These are phyloP conservation scores for Cavia porcellus DNA, from an alignment of 2,113 vertebrate species.

Conservation along the genomic window DNA sequence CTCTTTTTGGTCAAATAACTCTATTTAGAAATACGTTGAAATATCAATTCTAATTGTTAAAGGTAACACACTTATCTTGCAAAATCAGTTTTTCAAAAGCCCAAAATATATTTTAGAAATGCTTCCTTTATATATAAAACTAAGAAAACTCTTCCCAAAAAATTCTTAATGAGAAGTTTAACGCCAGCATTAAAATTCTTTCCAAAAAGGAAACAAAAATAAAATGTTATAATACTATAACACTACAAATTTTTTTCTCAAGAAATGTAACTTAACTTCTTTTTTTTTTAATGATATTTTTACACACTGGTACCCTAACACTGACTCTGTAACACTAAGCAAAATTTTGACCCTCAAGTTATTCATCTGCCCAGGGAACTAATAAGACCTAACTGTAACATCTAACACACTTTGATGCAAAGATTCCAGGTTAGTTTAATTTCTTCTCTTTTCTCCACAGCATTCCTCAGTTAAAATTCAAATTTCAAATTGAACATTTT, in stretches of 20 bases:
- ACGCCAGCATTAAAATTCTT: slow-evolving; percentile 29
- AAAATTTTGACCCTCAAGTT: slow-evolving; percentile 19
- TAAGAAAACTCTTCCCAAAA: neutral
- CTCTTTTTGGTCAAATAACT: slow-evolving; percentile 62
- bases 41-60: neutral
- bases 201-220: neutral
- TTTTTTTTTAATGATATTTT: slow-evolving; percentile 43
- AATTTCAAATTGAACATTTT: slow-evolving; percentile 59
- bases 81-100: slow-evolving; percentile 50
- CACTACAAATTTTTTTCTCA: slow-evolving; percentile 34
- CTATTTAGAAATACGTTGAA: slow-evolving; percentile 7
- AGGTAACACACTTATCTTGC: neutral
- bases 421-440: neutral
- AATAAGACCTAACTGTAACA: neutral
- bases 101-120: slow-evolving; percentile 17
- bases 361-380: neutral
- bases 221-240: slow-evolving; percentile 41
- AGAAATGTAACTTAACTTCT: slow-evolving; percentile 29
- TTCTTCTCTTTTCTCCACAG: neutral
- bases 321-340: neutral
- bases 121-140: neutral
- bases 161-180: slow-evolving; percentile 51
- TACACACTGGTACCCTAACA: slow-evolving; percentile 14
- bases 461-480: neutral
- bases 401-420: neutral